Evolutionary conservation across 2,888 invertebrate genomes (phyloP).

Genomic region (Syritta pipiens): DNA sequence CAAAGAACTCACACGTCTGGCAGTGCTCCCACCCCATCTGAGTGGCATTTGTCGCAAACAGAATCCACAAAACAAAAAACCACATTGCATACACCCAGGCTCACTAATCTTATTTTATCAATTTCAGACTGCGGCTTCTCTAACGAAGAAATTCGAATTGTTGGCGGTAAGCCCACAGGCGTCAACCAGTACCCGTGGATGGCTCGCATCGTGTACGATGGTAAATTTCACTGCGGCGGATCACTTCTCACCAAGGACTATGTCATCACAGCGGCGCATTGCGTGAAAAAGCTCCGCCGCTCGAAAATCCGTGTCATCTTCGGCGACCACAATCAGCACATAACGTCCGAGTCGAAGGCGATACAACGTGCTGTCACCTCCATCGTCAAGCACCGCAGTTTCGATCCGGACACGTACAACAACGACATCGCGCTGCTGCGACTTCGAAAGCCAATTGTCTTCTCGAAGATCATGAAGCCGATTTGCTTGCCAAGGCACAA

Average conservation of each 20-base stretch:
- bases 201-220: constrained; percentile 91
- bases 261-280: constrained; percentile 93
- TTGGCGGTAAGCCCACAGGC: constrained; percentile 90
- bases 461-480: constrained; percentile 83
- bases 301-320: constrained; percentile 90
- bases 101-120: constrained; percentile 21
- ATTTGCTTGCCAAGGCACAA: constrained; percentile 85
- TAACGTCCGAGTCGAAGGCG: constrained; percentile 87
- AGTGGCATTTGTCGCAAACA: background rate
- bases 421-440: constrained; percentile 91
- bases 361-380: constrained; percentile 90
- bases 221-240: constrained; percentile 93
- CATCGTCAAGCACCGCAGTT: constrained; percentile 89
- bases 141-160: constrained; percentile 92
- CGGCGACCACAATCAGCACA: constrained; percentile 91
- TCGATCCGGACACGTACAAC: constrained; percentile 91
- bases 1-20: too few species aligned
- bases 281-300: constrained; percentile 87
- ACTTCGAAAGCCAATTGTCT: constrained; percentile 87
- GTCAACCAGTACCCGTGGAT: constrained; percentile 93
- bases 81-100: constrained; percentile 50
- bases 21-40: background rate
- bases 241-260: constrained; percentile 90
- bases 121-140: constrained; percentile 88
- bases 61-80: background rate